Percentiles rank a stretch among this genome's conserved stretches.
phyloP scores from a whole-genome alignment of 2,888 invertebrate genomes.

The Drosophila paracracens region DNA sequence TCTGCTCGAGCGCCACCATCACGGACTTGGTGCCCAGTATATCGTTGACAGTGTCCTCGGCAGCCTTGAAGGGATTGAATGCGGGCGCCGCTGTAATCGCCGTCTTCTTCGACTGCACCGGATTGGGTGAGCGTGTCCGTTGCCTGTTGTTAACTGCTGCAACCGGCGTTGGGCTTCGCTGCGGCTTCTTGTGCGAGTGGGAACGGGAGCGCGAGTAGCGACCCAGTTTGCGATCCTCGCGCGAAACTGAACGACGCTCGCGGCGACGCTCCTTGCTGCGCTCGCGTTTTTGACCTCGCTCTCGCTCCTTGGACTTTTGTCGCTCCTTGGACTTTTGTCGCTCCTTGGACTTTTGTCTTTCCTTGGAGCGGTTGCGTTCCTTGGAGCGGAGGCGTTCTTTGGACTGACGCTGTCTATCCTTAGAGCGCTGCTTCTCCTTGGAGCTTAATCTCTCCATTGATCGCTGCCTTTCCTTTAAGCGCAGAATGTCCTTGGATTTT shows the following conservation, averaged over 20 bases:
- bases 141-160: slow-evolving; percentile 8
- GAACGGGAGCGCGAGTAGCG: slow-evolving; percentile 53
- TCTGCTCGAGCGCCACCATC: slow-evolving; percentile 66
- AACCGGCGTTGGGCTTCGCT: slow-evolving; percentile 13
- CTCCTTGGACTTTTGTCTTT: slow-evolving; percentile 22
- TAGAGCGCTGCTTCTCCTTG: slow-evolving; percentile 17
- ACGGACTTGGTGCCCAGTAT: slow-evolving; percentile 70
- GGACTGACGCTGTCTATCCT: slow-evolving; percentile 11
- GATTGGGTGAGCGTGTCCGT: slow-evolving; percentile 48
- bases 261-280: slow-evolving; percentile 37
- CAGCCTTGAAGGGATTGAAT: slow-evolving; percentile 78
- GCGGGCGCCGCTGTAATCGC: slow-evolving; percentile 33
- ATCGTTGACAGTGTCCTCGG: slow-evolving; percentile 70
- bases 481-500: slow-evolving; percentile 15
- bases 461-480: slow-evolving; percentile 13
- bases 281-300: slow-evolving; percentile 17
- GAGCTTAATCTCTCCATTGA: slow-evolving; percentile 25
- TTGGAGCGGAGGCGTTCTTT: slow-evolving; percentile 14
- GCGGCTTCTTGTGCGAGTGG: slow-evolving; percentile 36
- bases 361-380: slow-evolving; percentile 16
- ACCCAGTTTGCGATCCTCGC: slow-evolving; percentile 38
- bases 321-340: slow-evolving; percentile 12
- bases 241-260: slow-evolving; percentile 35
- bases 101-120: slow-evolving; percentile 36
- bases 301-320: slow-evolving; percentile 30